A percentile compares a stretch with the other conserved stretches of the same genome.
Conservation (phyloP, 2,113 vertebrate species). For the Cololabis saira region DNA sequence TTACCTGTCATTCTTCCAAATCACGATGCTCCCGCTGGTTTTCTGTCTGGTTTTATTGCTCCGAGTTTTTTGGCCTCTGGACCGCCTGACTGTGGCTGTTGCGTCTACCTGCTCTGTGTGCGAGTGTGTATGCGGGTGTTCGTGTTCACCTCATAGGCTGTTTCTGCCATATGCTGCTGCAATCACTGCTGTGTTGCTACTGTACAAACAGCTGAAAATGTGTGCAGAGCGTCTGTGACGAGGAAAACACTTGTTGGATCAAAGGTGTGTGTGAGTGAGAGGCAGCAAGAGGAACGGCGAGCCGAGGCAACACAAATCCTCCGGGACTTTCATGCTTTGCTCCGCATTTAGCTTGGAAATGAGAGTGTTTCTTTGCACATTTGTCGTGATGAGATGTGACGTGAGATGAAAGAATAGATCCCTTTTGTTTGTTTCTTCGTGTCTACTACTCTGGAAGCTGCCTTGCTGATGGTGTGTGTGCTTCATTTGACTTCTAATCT, state of each 20-base stretch:
- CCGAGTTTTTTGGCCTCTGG: no score
- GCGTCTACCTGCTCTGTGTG: neutral
- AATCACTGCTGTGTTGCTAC: conserved; percentile 44
- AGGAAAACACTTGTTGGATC: conserved; percentile 40
- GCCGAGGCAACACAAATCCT: neutral
- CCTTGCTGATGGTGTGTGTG: no score
- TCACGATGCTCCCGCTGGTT: no score
- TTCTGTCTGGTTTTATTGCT: no score
- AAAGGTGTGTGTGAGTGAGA: conserved; percentile 24
- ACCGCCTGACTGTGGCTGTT: neutral
- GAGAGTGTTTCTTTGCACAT: neutral
- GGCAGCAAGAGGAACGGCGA: neutral
- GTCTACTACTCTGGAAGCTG: no score
- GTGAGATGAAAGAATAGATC: neutral
- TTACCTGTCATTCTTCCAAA: no score
- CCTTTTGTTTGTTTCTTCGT: no score
- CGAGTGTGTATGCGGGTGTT: neutral
- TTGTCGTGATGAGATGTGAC: neutral
- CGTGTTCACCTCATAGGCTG: neutral
- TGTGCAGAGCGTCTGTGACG: conserved; percentile 30
- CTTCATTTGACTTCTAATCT: no score
- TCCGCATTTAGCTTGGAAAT: neutral
- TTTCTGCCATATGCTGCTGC: conserved; percentile 50
- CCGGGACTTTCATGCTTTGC: neutral
- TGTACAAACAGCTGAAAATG: conserved; percentile 32